Evolutionary conservation across 23 tunicate species (phyloP), one percentile per base, ranked within the genome.

Genomic region (Clavelina lepadiformis): DNA sequence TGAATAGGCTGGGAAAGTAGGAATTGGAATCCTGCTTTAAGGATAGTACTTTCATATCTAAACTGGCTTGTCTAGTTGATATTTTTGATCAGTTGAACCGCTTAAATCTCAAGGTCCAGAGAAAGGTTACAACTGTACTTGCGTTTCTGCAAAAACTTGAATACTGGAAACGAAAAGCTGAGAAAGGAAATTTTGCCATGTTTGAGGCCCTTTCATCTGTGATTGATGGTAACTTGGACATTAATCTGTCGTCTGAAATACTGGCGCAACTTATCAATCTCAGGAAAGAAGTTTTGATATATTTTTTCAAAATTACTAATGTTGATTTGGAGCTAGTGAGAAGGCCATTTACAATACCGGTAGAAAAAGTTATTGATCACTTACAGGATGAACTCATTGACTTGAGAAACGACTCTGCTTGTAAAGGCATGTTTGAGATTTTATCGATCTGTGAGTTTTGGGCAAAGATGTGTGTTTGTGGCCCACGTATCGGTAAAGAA

Each of bases 141-240:
- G 62, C 69, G 11, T 60, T 69, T 69, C 69, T 79, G 69, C 35
- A 69, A 59, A 79, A 79, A 62, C 77, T 58, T 22, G 77, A 49
- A 60, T 30, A 58, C 46, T 69, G 69, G 69, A 69, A 59, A 69
- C 76, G 36, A 24, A 58, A 54, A 6, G 59, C 59, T 13, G 59
- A 53, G 24, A 38, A 55, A 33, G 83, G 61, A 24, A 67, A 53
- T 56, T 56, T 67, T 56, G 77, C 52, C 19, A 46, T 65, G 73
- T 75, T 75, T 65, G 63, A 50, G 18, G 31, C 38, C 51, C 72
- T 75, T 38, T 50, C 63, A 64, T 50, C 63, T 64, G 54, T 53
- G 59, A 53, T 53, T 53, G 24, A 53, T 18, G 59, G 21, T 53
- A 53, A 53, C 6, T 15, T 45, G 49, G 58, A 61, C 25, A 46